Evolutionary conservation across 2,113 vertebrate genomes (phyloP), one percentile per base, ranked within the genome.

Genomic region (Neomonachus schauinslandi): DNA sequence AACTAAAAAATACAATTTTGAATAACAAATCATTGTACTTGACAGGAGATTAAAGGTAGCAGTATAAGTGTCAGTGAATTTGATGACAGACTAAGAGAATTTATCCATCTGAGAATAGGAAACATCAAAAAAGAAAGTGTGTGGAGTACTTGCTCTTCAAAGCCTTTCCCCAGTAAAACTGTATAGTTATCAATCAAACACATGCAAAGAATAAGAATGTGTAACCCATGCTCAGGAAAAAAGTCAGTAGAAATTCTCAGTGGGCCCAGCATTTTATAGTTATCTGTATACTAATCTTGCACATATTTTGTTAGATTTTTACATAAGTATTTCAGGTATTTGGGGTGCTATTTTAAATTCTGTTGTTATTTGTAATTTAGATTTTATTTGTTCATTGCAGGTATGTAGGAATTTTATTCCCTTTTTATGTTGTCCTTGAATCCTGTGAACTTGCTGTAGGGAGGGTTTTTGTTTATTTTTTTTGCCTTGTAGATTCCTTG

Each of bases 1-100:
- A 89, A 84, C 18, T 81, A 72, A 80, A 72, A 81, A 84, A 74
- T 84, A 31, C 49, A 63, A 92, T 94, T 94, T 94, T 74, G 49
- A 89, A 51, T 46, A 81, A 67, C 39, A 86, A 49, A 59, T 90
- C 55, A 93, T 81, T 92, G 2, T 92, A 93, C 18, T 82, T 61
- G 39, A 55, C 10, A 82, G 42, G 39, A 69, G 49, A 65, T 57
- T 89, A 67, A 87, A 94, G 55, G 46, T 79, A 97, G 31, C 18
- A 82, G 19, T 63, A 55, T n/a, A 81, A 65, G 24, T 67, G 14
- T 55, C 59, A 67, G 13, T 95, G 53, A 94, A 69, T 81, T 95
- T 96, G 49, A 53, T 92, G 28, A 39, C 49, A 74, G 53, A 63
- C 42, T 71, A 65, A 57, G 72, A 89, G 77, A 94, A 89, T 63